Evolutionary conservation across 2,797 vertebrate genomes (phyloP), one percentile per base, ranked within the genome.

Genomic region (Periophthalmus magnuspinnatus): DNA sequence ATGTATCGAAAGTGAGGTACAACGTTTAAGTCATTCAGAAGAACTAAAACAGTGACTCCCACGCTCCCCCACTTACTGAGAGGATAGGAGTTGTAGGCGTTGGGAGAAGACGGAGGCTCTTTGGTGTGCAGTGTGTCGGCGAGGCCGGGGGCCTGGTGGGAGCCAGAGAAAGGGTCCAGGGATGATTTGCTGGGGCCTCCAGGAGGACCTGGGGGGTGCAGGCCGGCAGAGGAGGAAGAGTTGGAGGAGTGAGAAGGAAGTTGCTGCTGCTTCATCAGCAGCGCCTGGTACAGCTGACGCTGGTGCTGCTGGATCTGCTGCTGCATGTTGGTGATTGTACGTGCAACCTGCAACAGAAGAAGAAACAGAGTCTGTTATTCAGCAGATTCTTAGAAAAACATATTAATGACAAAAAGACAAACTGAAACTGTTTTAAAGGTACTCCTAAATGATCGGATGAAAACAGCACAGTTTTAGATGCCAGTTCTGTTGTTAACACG

Each of bases 261-360:
- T 84, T 96, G 96, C 92, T 97, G 96, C 93, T 97, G 97, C 94
- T 99, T 99, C 94, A 95, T 95, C 83, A 99, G 94, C 93, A 99
- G 94, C 86, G 97, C 96, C 94, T 99, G 97, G 93, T 97, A 97
- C 91, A 99, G 95, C 95, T 99, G 97, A 87, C 97, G 96, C 94
- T 99, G 97, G 94, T 99, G 97, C 95, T 99, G 97, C 93, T 99
- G 97, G 93, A 99, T 99, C 94, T 99, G 97, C 95, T 99, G 97
- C 95, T 99, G 97, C 95, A 99, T 98, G 95, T 98, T 98, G 92
- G 96, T 97, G 97, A 99, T 99, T 98, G 97, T 98, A 95, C 97
- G 97, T 94, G 97, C 97, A 93, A 98, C 97, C 97, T 99, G 87
- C 55, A 19, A 62, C 50, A 76, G 14, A 5, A n/a, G 13, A 41